phyloP scores from a whole-genome alignment of 2,888 invertebrate genomes.

The Branchipolynoe longqiensis region DNA sequence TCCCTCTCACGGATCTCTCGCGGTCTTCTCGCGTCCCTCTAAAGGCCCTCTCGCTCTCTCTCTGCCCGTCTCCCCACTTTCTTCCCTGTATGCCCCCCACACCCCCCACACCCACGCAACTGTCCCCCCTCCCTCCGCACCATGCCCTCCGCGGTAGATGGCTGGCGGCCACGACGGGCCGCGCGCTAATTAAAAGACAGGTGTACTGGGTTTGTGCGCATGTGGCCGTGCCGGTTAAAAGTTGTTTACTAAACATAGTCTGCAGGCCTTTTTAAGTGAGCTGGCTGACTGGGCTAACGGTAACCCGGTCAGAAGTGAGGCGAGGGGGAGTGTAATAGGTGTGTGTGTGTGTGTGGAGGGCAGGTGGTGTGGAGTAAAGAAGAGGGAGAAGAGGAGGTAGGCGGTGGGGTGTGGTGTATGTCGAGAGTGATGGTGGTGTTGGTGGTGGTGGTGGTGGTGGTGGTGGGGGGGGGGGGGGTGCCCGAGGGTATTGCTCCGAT shows the following conservation, averaged over 20 bases:
- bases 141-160: not conserved
- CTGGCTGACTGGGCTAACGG: not conserved
- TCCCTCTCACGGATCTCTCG: too few relatives aligned
- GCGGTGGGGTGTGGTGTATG: too few relatives aligned
- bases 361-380: too few relatives aligned
- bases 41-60: too few relatives aligned
- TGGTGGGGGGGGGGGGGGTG: too few relatives aligned
- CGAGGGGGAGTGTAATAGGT: not conserved
- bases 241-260: conserved; percentile 29
- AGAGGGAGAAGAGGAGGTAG: too few relatives aligned
- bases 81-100: not conserved
- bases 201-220: conserved; percentile 9
- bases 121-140: not conserved
- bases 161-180: not conserved
- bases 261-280: not conserved
- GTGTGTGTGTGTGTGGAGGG: not conserved
- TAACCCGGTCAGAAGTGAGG: not conserved
- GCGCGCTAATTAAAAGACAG: conserved; percentile 48
- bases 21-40: too few relatives aligned
- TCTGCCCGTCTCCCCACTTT: too few relatives aligned
- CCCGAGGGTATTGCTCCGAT: too few relatives aligned
- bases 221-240: not conserved
- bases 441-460: too few relatives aligned
- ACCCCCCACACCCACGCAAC: not conserved
- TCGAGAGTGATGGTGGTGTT: too few relatives aligned